Base-by-base conservation (phyloP, 2,888 invertebrate genomes). In the Rhingia campestris region DNA sequence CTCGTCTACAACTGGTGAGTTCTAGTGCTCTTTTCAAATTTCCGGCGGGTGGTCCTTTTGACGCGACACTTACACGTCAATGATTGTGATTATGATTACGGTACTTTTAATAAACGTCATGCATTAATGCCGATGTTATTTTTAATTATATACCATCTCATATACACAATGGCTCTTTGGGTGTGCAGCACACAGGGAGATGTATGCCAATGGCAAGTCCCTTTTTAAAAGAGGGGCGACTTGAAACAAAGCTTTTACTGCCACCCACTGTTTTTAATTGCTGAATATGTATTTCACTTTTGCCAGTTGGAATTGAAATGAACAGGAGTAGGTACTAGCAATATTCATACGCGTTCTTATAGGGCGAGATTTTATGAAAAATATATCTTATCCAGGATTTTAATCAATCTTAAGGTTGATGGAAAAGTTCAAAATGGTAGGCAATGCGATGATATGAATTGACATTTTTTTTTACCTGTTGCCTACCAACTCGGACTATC, bases 61-160 rank as follows among this genome's bases (percentile, higher is more conserved):
- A 49, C 32, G 49, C 54, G 63, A 61, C 63, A 76, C 63, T 76
- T 76, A 56, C 69, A 76, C 70, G 69, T 76, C 76, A 76, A 76
- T 76, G 76, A 69, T 69, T 69, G 39, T 69, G 64, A 74, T 64
- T 73, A 47, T 54, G 61, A 70, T 73, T 56, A 74, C 41, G 64
- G 74, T 74, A 69, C 69, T 69, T 76, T 75, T 63, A 76, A 76
- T 69, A 69, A 76, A 76, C 49, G 69, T 70, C 76, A 56, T 61
- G 56, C 47, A 76, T 69, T 69, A 69, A 63, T 56, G 35, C 53
- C 33, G 56, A 63, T 69, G 76, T 54, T 76, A 63, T 76, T 69
- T 76, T 76, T 76, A 76, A 76, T 69, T 69, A 76, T 41, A 35
- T 45, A 22, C 32, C 5, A 12, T 54, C 59, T 37, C 14, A n/a